These are phyloP conservation scores for Tricholauxania praeusta DNA, from an alignment of 2,888 invertebrate genomes.

Conservation along the genomic window DNA sequence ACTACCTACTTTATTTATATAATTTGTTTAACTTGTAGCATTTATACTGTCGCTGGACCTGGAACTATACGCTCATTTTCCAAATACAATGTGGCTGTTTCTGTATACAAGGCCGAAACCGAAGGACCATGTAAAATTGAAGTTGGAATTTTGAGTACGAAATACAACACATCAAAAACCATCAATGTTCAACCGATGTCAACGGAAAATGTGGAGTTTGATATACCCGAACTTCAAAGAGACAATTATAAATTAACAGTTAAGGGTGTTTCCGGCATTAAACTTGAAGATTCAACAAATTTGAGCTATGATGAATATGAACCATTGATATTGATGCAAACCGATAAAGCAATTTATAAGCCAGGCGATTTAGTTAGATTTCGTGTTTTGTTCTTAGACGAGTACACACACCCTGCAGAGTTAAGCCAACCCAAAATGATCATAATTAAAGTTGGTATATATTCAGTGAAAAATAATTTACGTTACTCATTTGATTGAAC, in stretches of 20 bases:
- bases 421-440: conserved; percentile 52
- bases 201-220: conserved; percentile 24
- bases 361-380: conserved; percentile 85
- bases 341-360: conserved; percentile 90
- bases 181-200: conserved; percentile 22
- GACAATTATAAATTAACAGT: conserved; percentile 43
- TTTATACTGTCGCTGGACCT: conserved; percentile 28
- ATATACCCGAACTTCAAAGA: not conserved
- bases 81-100: conserved; percentile 31
- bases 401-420: conserved; percentile 74
- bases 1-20: too few relatives aligned
- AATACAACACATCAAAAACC: not conserved
- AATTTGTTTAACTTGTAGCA: too few relatives aligned
- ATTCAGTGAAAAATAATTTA: too few relatives aligned
- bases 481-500: not conserved
- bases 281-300: conserved; percentile 77
- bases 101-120: not conserved
- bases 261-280: conserved; percentile 76
- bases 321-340: conserved; percentile 83
- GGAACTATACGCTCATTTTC: conserved; percentile 23
- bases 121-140: conserved; percentile 12
- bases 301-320: conserved; percentile 78
- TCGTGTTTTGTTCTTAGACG: conserved; percentile 76
- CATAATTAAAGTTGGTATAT: conserved; percentile 44
- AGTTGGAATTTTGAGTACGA: conserved; percentile 2